Conservation (phyloP, 53 echinoderm and acorn worm species). For the Astropecten irregularis region DNA sequence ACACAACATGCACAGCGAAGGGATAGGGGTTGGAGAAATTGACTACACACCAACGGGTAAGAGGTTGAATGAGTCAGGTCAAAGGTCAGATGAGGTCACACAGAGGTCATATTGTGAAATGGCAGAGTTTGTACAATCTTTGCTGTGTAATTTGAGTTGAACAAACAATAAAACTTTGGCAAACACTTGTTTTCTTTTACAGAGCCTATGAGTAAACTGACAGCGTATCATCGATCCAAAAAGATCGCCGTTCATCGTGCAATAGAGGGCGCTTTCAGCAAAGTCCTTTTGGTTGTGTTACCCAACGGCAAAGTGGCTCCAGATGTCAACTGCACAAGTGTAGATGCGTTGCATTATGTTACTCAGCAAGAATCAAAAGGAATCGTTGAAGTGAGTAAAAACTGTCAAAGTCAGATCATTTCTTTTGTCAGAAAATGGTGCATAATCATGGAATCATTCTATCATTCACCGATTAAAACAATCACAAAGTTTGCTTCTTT, state of each 20-base stretch:
- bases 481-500: too few relatives aligned
- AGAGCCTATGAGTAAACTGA: slow-evolving; percentile 54
- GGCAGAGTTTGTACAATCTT: neutral
- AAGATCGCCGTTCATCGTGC: slow-evolving; percentile 69
- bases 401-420: neutral
- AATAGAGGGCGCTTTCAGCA: slow-evolving; percentile 69
- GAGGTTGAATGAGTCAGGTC: neutral
- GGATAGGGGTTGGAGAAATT: slow-evolving; percentile 68
- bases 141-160: too few relatives aligned
- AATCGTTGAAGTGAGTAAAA: slow-evolving; percentile 35
- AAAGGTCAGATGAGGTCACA: neutral
- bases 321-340: slow-evolving; percentile 46
- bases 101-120: neutral
- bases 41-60: slow-evolving; percentile 35
- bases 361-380: slow-evolving; percentile 31
- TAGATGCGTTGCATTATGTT: slow-evolving; percentile 14
- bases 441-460: too few relatives aligned
- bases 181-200: neutral
- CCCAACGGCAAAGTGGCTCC: slow-evolving; percentile 65
- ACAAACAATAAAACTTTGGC: neutral
- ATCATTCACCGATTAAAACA: too few relatives aligned
- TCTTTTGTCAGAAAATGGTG: neutral
- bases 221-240: slow-evolving; percentile 60
- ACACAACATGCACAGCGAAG: slow-evolving; percentile 54
- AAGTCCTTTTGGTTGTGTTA: slow-evolving; percentile 56